phyloP scores from a whole-genome alignment of 30 jellyfish, hydroid and myxozoan genomes.

The Mastigias papua region DNA sequence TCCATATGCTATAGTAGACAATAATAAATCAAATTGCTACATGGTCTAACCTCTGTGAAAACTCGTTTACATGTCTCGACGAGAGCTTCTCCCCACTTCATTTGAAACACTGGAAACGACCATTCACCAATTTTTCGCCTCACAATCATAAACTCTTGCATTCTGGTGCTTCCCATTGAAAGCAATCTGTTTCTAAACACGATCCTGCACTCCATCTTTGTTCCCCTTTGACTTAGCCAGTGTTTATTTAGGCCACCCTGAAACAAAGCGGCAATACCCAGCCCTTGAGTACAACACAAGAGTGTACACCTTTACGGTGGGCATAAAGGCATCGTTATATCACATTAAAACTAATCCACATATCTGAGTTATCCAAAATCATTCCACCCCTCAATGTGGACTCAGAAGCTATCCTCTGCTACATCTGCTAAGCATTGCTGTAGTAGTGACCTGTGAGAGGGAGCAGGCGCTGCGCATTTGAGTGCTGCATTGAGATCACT shows the following conservation, averaged over 20 bases:
- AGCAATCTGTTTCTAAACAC: slow-evolving; percentile 5
- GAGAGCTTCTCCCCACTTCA: slow-evolving; percentile 33
- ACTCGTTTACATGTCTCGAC: slow-evolving; percentile 29
- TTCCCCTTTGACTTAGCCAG: background rate
- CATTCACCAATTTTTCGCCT: slow-evolving; percentile 17
- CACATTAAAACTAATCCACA: background rate
- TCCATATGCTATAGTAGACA: too few relatives aligned
- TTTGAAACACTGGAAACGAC: slow-evolving; percentile 25
- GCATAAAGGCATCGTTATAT: background rate
- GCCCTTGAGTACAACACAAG: too few relatives aligned
- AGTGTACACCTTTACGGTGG: too few relatives aligned
- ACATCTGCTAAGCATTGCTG: too few relatives aligned
- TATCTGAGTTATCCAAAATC: too few relatives aligned
- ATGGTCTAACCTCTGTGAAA: slow-evolving; percentile 44
- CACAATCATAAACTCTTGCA: slow-evolving; percentile 34
- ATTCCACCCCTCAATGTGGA: too few relatives aligned
- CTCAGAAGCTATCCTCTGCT: too few relatives aligned
- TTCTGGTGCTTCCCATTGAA: background rate
- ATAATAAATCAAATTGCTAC: background rate
- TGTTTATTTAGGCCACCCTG: too few relatives aligned
- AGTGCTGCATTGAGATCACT: too few relatives aligned
- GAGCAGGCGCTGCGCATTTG: too few relatives aligned
- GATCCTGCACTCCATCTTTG: slow-evolving; percentile 54
- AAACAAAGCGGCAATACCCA: background rate
- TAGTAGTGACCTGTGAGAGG: too few relatives aligned